Percentiles rank a stretch among this genome's conserved stretches.
phyloP scores from a whole-genome alignment of 2,113 vertebrate species.

The Leucosticte australis region DNA sequence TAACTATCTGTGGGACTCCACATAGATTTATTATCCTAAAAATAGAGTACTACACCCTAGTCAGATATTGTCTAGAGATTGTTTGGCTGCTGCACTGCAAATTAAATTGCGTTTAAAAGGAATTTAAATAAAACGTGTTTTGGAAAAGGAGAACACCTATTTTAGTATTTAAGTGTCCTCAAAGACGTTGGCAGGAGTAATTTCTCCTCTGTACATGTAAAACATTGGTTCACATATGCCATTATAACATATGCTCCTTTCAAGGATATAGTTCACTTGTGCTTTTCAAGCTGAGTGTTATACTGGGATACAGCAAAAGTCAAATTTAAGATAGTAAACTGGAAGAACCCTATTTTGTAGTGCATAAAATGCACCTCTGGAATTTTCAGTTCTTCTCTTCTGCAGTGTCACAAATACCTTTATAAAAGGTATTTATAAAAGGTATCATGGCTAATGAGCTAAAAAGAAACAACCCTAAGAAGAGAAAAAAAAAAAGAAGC shows the following conservation, averaged over 20 bases:
- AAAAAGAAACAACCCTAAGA: background rate
- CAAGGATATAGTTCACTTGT: background rate
- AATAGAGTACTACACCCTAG: background rate
- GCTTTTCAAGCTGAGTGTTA: background rate
- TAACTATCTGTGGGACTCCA: background rate
- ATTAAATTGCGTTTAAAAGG: background rate
- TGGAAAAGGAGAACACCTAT: background rate
- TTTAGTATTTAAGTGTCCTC: background rate
- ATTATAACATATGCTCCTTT: background rate
- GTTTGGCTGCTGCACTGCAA: background rate
- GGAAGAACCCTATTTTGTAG: background rate
- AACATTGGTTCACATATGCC: background rate
- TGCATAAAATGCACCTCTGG: background rate
- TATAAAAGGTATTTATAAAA: background rate
- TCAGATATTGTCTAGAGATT: background rate
- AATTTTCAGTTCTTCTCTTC: conserved; percentile 5
- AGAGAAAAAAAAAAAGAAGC: fast-evolving
- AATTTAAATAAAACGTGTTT: background rate
- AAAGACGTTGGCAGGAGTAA: background rate
- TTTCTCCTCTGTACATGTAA: background rate
- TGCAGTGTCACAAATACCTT: background rate
- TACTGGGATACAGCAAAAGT: background rate
- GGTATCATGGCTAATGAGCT: background rate
- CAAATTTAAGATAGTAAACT: background rate
- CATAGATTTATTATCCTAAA: background rate